Evolutionary conservation across 2,888 invertebrate genomes (phyloP), one percentile per base, ranked within the genome.

Genomic region (Autographa pulchrina): DNA sequence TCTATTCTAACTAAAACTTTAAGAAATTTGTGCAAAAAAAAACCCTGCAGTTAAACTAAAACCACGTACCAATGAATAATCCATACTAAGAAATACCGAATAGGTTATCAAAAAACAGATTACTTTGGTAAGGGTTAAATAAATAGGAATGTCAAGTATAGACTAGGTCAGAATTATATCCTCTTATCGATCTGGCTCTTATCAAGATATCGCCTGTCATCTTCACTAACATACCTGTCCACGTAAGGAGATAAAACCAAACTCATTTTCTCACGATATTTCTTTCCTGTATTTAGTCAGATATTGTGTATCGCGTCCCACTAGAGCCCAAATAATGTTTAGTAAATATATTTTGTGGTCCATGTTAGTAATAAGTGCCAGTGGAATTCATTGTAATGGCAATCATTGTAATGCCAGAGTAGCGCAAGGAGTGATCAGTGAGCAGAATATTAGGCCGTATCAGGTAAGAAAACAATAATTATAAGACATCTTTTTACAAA

Each of bases 381-480:
- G 84, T 25, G 79, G 84, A 8, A 72, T 54, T 20, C 67, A 83
- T 20, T 93, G 93, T 74, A 81, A 80, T n/a, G 86, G 88, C 2
- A 81, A 77, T 5, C 77, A 75, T 0, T 93, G 92, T 75, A 58
- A 82, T 59, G 75, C 87, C 0, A 90, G 94, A 71, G 91, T 95
- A 65, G 80, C 79, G 0, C 92, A 89, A 0, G 95, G 94, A 0
- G 89, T 84, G 0, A 88, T 85, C 4, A 86, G 88, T 14, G 91
- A 92, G 70, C 86, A 87, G 14, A 89, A 93, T 66, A 88, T 91
- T 0, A 90, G 95, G 66, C 95, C 95, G 2, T 96, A 92, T 83
- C 95, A 95, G 90, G 95, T 94, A 79, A 83, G 18, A n/a, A n/a
- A n/a, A n/a, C 16, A n/a, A 48, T n/a, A 48, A 41, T 41, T 41